Conservation (phyloP, 2,888 invertebrate genomes). For the Lithophane semibrunnea region DNA sequence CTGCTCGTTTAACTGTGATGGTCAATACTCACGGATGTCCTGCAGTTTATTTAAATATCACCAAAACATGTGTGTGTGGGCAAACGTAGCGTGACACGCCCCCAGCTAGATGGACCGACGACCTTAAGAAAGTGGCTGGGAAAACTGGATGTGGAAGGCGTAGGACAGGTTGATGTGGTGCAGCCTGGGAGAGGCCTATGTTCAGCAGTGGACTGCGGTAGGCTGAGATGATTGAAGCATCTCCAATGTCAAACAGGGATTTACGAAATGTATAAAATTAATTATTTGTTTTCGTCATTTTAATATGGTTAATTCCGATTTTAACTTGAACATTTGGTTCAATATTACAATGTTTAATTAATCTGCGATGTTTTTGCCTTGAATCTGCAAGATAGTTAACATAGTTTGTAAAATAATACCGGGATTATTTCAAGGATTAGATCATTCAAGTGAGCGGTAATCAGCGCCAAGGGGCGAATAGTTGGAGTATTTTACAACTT, state of each 20-base stretch:
- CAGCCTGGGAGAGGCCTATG: no score
- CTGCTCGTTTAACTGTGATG: conserved; percentile 68
- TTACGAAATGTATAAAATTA: not conserved
- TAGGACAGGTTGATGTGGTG: no score
- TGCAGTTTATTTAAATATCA: conserved; percentile 52
- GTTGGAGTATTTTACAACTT: conserved; percentile 52
- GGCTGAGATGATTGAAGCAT: no score
- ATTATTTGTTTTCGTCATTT: not conserved
- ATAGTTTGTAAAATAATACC: conserved; percentile 35
- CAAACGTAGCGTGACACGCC: no score
- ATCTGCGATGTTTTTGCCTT: not conserved
- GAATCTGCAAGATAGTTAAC: conserved; percentile 24
- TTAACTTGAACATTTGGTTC: not conserved
- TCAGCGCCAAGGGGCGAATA: conserved; percentile 49
- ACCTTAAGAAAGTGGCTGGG: no score
- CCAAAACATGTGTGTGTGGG: not conserved
- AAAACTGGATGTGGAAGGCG: no score
- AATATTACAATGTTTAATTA: not conserved
- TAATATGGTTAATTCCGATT: no score
- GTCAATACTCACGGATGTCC: conserved; percentile 46
- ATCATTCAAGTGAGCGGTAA: conserved; percentile 52
- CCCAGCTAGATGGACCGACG: no score
- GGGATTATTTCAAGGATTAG: conserved; percentile 52
- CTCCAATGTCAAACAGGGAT: not conserved
- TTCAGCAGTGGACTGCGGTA: no score